phyloP scores from a whole-genome alignment of 1,140 invertebrate genomes.

The Drosophila equinoxialis region DNA sequence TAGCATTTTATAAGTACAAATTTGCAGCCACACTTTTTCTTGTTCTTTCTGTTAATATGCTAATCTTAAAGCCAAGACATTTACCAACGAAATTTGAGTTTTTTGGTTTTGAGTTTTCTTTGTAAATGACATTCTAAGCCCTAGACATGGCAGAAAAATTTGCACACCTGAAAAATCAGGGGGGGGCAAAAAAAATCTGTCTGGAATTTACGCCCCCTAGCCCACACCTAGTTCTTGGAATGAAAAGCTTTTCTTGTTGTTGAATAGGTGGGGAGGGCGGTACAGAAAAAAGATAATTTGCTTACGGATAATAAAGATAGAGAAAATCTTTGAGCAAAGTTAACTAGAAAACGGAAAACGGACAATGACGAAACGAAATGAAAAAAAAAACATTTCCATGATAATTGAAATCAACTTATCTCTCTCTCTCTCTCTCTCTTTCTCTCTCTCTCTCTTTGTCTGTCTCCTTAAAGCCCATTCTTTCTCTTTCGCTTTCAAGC shows the following conservation, averaged over 20 bases:
- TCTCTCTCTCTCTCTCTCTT: background rate
- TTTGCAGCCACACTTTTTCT: background rate
- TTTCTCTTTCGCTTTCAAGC: background rate
- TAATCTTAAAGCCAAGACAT: background rate
- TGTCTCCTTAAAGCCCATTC: background rate
- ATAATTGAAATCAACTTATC: conserved; percentile 64
- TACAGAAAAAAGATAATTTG: conserved; percentile 1
- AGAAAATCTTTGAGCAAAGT: conserved; percentile 7
- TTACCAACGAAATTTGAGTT: conserved; percentile 47
- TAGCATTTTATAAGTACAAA: background rate
- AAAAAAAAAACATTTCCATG: conserved; percentile 21
- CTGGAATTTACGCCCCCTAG: conserved; percentile 43
- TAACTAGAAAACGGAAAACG: conserved; percentile 9
- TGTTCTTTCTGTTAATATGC: background rate
- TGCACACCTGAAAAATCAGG: background rate
- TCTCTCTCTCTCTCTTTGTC: background rate
- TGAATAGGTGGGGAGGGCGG: background rate
- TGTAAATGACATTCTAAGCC: conserved; percentile 41
- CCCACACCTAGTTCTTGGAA: background rate
- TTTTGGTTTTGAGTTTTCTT: conserved; percentile 15
- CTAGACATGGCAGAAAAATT: conserved; percentile 38
- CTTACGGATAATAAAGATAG: conserved; percentile 14
- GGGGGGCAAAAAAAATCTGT: conserved; percentile 42
- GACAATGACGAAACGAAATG: conserved; percentile 9
- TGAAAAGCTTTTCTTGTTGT: background rate